Conservation (phyloP, 1,140 invertebrate genomes). For the Drosophila varians region DNA sequence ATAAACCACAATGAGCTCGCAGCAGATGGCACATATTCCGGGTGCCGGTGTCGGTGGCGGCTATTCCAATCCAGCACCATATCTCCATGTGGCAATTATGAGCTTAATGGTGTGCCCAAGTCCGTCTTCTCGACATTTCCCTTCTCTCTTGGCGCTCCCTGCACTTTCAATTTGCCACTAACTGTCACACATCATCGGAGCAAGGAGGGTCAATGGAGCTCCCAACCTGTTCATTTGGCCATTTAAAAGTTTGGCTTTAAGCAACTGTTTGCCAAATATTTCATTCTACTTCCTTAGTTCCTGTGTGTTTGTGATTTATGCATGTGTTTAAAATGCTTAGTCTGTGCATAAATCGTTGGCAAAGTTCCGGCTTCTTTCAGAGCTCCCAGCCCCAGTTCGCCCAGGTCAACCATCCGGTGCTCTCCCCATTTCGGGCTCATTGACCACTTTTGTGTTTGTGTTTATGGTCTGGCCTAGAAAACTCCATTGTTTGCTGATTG, state of each 20-base stretch:
- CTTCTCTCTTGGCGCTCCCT: neutral
- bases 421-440: constrained; percentile 26
- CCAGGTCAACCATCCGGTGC: constrained; percentile 39
- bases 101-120: constrained; percentile 49
- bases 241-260: constrained; percentile 49
- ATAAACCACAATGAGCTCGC: constrained; percentile 70
- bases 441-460: constrained; percentile 47
- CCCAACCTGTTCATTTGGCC: constrained; percentile 23
- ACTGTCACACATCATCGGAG: constrained; percentile 59
- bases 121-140: neutral
- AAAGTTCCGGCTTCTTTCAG: constrained; percentile 21
- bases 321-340: constrained; percentile 56
- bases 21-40: constrained; percentile 50
- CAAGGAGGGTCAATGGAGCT: neutral
- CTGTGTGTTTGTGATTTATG: constrained; percentile 58
- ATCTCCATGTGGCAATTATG: constrained; percentile 64
- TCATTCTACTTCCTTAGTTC: constrained; percentile 16
- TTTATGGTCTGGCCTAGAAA: constrained; percentile 47
- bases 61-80: neutral
- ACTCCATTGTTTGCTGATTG: constrained; percentile 47
- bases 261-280: constrained; percentile 40
- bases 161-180: constrained; percentile 59
- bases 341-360: constrained; percentile 35
- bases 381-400: constrained; percentile 13
- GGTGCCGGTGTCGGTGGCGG: neutral